A percentile compares a stretch with the other conserved stretches of the same genome.
These are phyloP conservation scores for Sebastes miniatus DNA, from an alignment of 2,797 vertebrate species.

Conservation along the genomic window DNA sequence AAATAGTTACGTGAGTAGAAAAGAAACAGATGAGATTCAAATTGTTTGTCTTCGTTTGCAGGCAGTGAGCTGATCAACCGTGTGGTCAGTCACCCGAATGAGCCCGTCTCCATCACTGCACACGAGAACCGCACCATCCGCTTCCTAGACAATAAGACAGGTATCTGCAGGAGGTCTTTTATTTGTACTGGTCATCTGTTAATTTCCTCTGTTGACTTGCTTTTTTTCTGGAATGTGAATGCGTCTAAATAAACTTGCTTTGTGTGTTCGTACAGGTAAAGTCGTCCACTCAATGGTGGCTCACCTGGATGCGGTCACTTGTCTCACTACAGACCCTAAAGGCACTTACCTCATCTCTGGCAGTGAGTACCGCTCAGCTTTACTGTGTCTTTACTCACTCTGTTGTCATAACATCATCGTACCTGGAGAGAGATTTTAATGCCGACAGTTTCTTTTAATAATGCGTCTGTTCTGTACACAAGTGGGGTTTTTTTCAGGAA, in stretches of 20 bases:
- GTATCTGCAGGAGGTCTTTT: conserved; percentile 61
- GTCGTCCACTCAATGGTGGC: conserved; percentile 92
- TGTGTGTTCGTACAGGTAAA: conserved; percentile 80
- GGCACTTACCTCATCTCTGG: conserved; percentile 93
- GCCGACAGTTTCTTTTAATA: not conserved
- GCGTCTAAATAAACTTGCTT: not conserved
- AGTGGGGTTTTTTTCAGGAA: not conserved
- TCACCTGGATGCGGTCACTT: conserved; percentile 91
- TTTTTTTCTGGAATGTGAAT: not conserved
- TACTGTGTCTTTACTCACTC: not conserved
- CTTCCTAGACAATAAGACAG: conserved; percentile 91
- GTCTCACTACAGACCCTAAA: conserved; percentile 91
- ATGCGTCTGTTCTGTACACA: not conserved
- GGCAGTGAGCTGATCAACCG: conserved; percentile 89
- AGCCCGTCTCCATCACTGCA: conserved; percentile 89
- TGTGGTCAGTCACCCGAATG: conserved; percentile 89
- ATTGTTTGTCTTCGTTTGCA: conserved; percentile 50
- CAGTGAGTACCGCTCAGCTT: conserved; percentile 80
- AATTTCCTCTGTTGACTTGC: not conserved
- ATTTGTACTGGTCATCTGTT: not conserved
- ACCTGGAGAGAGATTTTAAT: not conserved
- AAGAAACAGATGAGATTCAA: not conserved
- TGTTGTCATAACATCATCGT: no score
- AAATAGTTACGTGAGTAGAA: not conserved
- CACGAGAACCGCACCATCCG: conserved; percentile 92